Base-by-base conservation (phyloP, 2,113 vertebrate genomes). In the Conger conger region DNA sequence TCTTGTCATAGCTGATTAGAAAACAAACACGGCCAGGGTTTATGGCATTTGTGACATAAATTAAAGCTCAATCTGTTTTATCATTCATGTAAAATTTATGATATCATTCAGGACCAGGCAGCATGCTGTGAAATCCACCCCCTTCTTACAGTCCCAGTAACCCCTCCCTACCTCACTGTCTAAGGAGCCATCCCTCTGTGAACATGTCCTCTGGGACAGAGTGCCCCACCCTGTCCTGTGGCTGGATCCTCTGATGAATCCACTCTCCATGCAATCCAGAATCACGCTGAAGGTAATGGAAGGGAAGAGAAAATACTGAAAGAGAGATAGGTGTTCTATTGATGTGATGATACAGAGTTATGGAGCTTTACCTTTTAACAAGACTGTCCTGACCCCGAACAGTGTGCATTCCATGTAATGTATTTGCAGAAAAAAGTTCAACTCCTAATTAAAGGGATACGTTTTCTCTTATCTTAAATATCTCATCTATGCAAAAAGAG, bases 61-160 rank as follows among this genome's bases (percentile, higher is more conserved):
- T 5, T 27, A 18, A 1, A 38, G 57, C 23, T 40, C 30, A 82
- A 23, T 9, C 30, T 35, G n/a, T 83, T 83, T 36, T 76, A 17
- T 40, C 15, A 33, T n/a, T 36, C 54, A 53, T 79, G 82, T 8
- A n/a, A 60, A 6, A 27, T 73, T 30, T 45, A 83, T 83, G 38
- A 16, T 77, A 35, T 20, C 54, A 82, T 83, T 86, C 50, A n/a
- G 20, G 73, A 42, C 23, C 68, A 76, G 78, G 42, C 45, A 42
- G 57, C 8, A 63, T 83, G 60, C 79, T 84, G n/a, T 76, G n/a
- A 53, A 78, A 81, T 33, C 37, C 53, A 23, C 36, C 27, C 42
- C 57, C 57, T 23, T 7, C 57, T 27, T 11, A 8, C 81, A 33
- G 17, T 16, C 53, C 33, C 33, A 16, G 33, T 30, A 36, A 37